Percentiles rank a stretch among this genome's conserved stretches.
Conservation (phyloP, 1,140 invertebrate species). For the Teleogryllus occipitalis region DNA sequence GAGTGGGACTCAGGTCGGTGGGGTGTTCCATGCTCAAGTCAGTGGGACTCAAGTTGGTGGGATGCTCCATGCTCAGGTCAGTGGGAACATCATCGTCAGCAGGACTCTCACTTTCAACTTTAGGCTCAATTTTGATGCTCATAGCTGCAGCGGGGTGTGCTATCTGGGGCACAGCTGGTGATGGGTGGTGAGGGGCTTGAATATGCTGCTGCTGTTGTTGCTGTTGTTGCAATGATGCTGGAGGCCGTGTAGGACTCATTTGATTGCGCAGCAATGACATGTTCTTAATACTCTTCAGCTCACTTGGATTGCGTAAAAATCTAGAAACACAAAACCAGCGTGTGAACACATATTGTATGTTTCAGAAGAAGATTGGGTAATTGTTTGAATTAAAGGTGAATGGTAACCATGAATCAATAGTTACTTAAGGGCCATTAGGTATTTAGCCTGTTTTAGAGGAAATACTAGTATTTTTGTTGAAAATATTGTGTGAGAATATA, state of each 20-base stretch:
- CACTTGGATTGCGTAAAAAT: constrained; percentile 80
- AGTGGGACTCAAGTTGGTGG: constrained; percentile 29
- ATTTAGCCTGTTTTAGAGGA: no score
- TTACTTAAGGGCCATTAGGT: no score
- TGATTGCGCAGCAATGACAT: constrained; percentile 81
- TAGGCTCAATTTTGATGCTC: constrained; percentile 23
- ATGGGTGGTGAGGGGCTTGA: neutral
- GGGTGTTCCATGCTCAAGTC: constrained; percentile 32
- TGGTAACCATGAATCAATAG: no score
- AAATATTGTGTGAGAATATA: no score
- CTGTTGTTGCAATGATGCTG: constrained; percentile 21
- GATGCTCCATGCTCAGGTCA: constrained; percentile 32
- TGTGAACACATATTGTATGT: constrained; percentile 7
- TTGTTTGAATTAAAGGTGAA: no score
- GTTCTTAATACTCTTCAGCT: constrained; percentile 87
- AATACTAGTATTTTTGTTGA: no score
- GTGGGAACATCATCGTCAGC: constrained; percentile 31
- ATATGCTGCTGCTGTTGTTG: constrained; percentile 12
- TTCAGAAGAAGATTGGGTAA: no score
- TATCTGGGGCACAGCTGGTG: constrained; percentile 1
- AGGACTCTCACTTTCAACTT: constrained; percentile 15
- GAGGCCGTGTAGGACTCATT: constrained; percentile 54
- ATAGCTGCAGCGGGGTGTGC: constrained; percentile 7
- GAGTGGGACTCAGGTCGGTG: constrained; percentile 11
- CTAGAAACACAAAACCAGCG: constrained; percentile 42